Conservation (phyloP, 2,888 invertebrate species). For the Dasypolia templi region DNA sequence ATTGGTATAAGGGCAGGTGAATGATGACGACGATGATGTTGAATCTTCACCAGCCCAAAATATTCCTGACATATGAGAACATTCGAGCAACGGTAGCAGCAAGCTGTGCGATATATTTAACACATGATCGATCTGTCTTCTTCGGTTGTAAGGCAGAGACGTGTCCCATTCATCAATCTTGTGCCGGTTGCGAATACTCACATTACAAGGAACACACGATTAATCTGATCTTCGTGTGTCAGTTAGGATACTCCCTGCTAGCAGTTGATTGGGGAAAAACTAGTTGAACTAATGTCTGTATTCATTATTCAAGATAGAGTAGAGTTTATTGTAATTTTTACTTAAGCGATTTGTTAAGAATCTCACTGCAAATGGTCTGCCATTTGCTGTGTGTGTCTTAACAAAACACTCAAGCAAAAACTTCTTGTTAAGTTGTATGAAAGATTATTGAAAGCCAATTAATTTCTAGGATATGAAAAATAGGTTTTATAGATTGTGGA, state of each 20-base stretch:
- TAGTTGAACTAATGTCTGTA: conserved; percentile 29
- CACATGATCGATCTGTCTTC: conserved; percentile 65
- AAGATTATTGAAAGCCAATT: too few species aligned
- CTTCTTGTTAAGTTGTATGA: background rate
- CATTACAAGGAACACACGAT: conserved; percentile 68
- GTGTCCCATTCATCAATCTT: conserved; percentile 67
- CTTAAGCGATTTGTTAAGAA: background rate
- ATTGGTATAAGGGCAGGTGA: too few species aligned
- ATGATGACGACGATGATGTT: too few species aligned
- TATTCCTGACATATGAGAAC: conserved; percentile 16
- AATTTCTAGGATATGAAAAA: background rate
- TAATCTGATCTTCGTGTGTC: conserved; percentile 68
- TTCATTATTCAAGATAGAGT: background rate
- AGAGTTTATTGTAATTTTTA: background rate
- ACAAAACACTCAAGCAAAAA: too few species aligned
- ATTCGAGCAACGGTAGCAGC: conserved; percentile 28
- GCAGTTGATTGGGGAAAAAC: conserved; percentile 46
- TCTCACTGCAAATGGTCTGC: background rate
- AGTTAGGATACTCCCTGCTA: conserved; percentile 47
- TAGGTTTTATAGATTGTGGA: background rate
- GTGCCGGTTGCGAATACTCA: conserved; percentile 61
- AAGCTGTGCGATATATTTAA: conserved; percentile 56
- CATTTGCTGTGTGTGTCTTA: too few species aligned
- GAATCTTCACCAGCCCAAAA: conserved; percentile 2
- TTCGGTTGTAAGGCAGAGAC: conserved; percentile 58